Conservation (phyloP, 1,140 invertebrate species). For the Ephestia elutella region DNA sequence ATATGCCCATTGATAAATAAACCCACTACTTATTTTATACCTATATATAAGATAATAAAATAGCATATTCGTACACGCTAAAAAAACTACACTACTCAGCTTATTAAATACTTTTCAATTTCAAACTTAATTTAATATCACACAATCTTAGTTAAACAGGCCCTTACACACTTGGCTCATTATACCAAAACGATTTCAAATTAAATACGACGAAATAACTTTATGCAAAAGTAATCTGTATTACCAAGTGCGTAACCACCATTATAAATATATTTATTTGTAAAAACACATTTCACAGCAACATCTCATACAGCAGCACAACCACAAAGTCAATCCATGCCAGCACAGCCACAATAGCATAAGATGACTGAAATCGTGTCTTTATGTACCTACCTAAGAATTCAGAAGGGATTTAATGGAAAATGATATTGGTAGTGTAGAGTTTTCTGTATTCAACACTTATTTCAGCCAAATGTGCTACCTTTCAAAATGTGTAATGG, state of each 20-base stretch:
- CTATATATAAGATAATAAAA: background rate
- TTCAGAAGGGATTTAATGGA: background rate
- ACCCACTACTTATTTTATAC: too few species aligned
- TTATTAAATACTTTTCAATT: background rate
- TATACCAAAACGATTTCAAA: too few species aligned
- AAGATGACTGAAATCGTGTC: conserved; percentile 36
- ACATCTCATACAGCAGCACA: conserved; percentile 13
- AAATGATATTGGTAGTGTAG: conserved; percentile 4
- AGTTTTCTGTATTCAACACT: conserved; percentile 18
- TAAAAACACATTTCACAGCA: background rate
- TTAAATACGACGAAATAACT: too few species aligned
- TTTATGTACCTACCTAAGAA: conserved; percentile 1
- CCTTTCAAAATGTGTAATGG: conserved; percentile 2
- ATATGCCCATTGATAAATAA: too few species aligned
- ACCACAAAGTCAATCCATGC: conserved; percentile 27
- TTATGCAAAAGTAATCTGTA: too few species aligned
- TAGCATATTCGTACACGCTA: background rate
- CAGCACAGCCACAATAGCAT: conserved; percentile 12
- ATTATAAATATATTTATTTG: background rate
- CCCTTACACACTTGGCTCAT: too few species aligned
- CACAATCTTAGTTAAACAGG: background rate
- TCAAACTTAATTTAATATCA: background rate
- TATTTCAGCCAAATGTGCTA: conserved; percentile 20
- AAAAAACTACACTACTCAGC: background rate
- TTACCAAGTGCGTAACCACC: too few species aligned